Conservation (phyloP, 1,140 invertebrate genomes). For the Pogonognathellus flavescens region DNA sequence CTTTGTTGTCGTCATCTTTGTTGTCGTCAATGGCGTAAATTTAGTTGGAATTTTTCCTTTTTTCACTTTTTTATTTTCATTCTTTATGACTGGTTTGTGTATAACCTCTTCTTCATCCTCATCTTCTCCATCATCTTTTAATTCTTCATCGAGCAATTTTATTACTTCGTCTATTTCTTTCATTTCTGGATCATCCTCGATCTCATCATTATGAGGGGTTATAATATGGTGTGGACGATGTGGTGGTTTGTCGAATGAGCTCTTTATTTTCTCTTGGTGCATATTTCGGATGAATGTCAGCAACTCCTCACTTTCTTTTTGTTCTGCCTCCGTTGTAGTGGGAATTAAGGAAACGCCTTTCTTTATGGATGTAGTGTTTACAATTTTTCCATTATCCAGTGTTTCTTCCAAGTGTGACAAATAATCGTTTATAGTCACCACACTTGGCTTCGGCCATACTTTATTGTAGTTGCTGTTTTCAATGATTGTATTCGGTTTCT, state of each 20-base stretch:
- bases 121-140: neutral
- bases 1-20: neutral
- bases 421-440: neutral
- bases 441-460: neutral
- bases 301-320: conserved; percentile 26
- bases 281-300: neutral
- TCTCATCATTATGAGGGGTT: no score
- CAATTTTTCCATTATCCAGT: neutral
- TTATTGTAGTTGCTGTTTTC: neutral
- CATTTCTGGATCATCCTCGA: conserved; percentile 20
- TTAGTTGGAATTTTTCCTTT: neutral
- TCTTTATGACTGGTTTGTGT: neutral
- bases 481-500: neutral
- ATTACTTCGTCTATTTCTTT: conserved; percentile 30
- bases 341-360: neutral
- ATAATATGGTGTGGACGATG: neutral
- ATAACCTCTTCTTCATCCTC: neutral
- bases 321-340: neutral
- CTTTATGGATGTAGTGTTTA: neutral
- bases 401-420: neutral
- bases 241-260: neutral
- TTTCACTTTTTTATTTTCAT: neutral
- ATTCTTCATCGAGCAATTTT: conserved; percentile 30
- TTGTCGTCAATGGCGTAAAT: neutral
- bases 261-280: neutral